Conservation (phyloP, 2,888 invertebrate species). For the Cheilosia soror region DNA sequence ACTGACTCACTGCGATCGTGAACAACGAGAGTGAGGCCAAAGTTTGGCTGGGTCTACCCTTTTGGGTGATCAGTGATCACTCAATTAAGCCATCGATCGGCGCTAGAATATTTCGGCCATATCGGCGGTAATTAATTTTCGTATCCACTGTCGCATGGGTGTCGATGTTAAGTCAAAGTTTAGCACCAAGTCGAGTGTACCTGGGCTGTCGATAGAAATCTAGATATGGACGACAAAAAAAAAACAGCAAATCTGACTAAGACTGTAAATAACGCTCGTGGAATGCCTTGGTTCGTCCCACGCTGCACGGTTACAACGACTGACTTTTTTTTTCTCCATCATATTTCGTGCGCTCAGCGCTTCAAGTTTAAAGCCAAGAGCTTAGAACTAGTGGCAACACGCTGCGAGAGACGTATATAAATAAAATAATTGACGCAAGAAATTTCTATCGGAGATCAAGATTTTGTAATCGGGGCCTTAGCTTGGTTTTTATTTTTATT, state of each 20-base stretch:
- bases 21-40: slow-evolving; percentile 54
- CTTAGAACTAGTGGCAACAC: slow-evolving; percentile 34
- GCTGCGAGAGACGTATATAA: slow-evolving; percentile 41
- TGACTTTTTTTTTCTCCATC: slow-evolving; percentile 49
- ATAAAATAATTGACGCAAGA: slow-evolving; percentile 73
- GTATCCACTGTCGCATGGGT: slow-evolving; percentile 30
- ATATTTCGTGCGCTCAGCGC: slow-evolving; percentile 46
- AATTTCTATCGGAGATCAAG: slow-evolving; percentile 70
- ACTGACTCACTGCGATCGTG: slow-evolving; percentile 9
- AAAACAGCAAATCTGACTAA: slow-evolving; percentile 49
- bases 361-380: slow-evolving; percentile 26
- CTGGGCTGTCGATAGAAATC: slow-evolving; percentile 35
- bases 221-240: slow-evolving; percentile 22
- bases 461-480: slow-evolving; percentile 71
- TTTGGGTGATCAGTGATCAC: slow-evolving; percentile 50
- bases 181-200: slow-evolving; percentile 10
- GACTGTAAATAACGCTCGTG: slow-evolving; percentile 56
- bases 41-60: slow-evolving; percentile 8
- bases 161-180: slow-evolving; percentile 29
- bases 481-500: slow-evolving; percentile 21
- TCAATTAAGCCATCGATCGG: slow-evolving; percentile 50
- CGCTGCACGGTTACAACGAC: slow-evolving; percentile 56
- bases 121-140: slow-evolving; percentile 46
- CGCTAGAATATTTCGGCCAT: slow-evolving; percentile 61
- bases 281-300: slow-evolving; percentile 74